Conservation (phyloP, 2,113 vertebrate genomes). For the Oreotrochilus melanogaster region DNA sequence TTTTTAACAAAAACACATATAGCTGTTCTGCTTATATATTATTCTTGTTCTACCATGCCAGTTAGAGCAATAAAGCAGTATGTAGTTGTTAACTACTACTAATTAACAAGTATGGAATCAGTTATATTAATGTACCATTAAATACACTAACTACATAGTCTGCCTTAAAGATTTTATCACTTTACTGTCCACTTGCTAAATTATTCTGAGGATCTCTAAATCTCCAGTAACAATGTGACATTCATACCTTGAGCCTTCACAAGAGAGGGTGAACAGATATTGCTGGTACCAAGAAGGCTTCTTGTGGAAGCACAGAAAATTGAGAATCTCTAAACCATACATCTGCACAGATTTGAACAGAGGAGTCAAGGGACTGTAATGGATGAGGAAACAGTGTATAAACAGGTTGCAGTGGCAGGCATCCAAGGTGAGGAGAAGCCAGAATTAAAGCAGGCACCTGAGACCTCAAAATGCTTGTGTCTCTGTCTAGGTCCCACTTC, state of each 20-base stretch:
- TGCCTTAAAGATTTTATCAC: neutral
- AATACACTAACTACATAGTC: neutral
- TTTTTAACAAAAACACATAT: neutral
- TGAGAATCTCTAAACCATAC: neutral
- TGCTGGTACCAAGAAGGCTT: neutral
- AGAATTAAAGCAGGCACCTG: neutral
- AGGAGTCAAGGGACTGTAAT: neutral
- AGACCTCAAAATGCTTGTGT: neutral
- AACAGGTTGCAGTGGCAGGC: neutral
- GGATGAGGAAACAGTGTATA: neutral
- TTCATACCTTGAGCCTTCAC: neutral
- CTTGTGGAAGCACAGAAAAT: neutral
- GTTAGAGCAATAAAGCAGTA: neutral
- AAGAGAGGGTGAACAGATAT: neutral
- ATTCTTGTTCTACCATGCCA: neutral
- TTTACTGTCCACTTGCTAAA: neutral
- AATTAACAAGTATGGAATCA: neutral
- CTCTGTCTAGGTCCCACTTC: neutral
- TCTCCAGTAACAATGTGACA: neutral
- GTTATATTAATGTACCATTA: neutral
- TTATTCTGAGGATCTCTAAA: neutral
- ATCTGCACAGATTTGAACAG: neutral
- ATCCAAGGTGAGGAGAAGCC: neutral
- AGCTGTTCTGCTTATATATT: neutral
- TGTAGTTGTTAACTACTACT: neutral